Percentiles rank a stretch among this genome's conserved stretches.
Conservation (phyloP, 2,888 invertebrate species). For the Tricholauxania praeusta region DNA sequence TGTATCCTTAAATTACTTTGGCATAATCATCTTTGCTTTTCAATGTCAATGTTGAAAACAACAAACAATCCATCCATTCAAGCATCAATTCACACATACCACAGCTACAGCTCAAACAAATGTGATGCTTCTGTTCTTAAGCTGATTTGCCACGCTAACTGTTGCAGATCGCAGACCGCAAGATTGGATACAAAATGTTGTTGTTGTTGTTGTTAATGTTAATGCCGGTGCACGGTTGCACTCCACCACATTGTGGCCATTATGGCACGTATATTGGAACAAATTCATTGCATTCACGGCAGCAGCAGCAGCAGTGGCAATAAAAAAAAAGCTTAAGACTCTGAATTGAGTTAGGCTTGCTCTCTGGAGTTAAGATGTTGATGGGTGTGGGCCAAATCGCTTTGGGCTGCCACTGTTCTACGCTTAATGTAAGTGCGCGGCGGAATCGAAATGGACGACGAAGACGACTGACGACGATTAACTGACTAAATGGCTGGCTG, state of each 20-base stretch:
- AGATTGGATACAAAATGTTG: neutral
- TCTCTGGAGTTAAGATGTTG: constrained; percentile 38
- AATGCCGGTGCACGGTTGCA: neutral
- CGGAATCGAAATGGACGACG: constrained; percentile 19
- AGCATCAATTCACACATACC: neutral
- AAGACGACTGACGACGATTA: constrained; percentile 1
- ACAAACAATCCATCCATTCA: neutral
- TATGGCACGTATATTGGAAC: constrained; percentile 32
- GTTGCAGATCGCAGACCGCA: constrained; percentile 10
- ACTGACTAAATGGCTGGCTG: constrained; percentile 28
- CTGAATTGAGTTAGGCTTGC: neutral
- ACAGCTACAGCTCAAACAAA: constrained; percentile 3
- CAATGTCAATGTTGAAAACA: neutral
- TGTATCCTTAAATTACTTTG: too few relatives aligned
- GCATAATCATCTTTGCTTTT: neutral
- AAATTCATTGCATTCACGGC: constrained; percentile 33
- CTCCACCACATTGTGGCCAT: constrained; percentile 13
- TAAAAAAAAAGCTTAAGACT: neutral
- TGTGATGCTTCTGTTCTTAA: constrained; percentile 35
- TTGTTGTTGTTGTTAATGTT: constrained; percentile 9
- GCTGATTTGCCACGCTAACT: constrained; percentile 33
- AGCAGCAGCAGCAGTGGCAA: constrained; percentile 9
- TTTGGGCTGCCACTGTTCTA: constrained; percentile 53
- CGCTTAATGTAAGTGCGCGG: constrained; percentile 46
- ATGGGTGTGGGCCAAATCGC: constrained; percentile 52